A percentile compares a stretch with the other conserved stretches of the same genome.
These are phyloP conservation scores for Colletes latitarsis DNA, from an alignment of 1,140 invertebrate genomes.

Conservation along the genomic window DNA sequence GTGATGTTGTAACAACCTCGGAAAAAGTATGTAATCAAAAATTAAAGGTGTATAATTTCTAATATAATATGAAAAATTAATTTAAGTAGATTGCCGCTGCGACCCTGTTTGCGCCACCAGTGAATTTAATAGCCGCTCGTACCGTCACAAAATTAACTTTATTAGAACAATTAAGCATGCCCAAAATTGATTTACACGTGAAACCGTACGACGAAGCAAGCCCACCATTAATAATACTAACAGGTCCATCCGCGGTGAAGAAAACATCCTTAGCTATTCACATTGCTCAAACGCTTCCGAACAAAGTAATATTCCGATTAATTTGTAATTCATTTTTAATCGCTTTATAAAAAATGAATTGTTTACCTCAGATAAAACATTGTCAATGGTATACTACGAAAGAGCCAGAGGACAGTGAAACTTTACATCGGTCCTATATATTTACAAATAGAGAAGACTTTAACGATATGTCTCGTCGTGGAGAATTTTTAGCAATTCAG, in stretches of 20 bases:
- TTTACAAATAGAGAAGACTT: conserved; percentile 61
- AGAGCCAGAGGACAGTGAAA: conserved; percentile 29
- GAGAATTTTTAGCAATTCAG: conserved; percentile 70
- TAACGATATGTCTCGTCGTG: conserved; percentile 59
- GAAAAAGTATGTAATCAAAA: conserved; percentile 62
- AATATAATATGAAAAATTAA: conserved; percentile 3
- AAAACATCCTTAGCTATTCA: conserved; percentile 60
- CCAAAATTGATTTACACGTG: conserved; percentile 61
- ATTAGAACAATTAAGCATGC: conserved; percentile 67
- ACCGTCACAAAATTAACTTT: conserved; percentile 68
- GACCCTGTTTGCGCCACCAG: conserved; percentile 61
- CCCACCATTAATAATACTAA: conserved; percentile 67
- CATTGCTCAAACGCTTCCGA: conserved; percentile 46
- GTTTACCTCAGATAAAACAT: conserved; percentile 60
- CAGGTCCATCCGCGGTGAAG: conserved; percentile 66
- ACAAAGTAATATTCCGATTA: conserved; percentile 56
- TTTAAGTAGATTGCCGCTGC: conserved; percentile 62
- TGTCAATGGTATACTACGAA: conserved; percentile 70
- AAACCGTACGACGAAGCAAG: conserved; percentile 65
- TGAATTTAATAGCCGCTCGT: conserved; percentile 60
- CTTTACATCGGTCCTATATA: conserved; percentile 55
- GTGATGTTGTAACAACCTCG: conserved; percentile 53
- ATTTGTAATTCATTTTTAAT: not conserved
- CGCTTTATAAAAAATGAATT: not conserved
- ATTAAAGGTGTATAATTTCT: not conserved